These are phyloP conservation scores for Euborellia annulipes DNA, from an alignment of 1,140 invertebrate species.

Conservation along the genomic window DNA sequence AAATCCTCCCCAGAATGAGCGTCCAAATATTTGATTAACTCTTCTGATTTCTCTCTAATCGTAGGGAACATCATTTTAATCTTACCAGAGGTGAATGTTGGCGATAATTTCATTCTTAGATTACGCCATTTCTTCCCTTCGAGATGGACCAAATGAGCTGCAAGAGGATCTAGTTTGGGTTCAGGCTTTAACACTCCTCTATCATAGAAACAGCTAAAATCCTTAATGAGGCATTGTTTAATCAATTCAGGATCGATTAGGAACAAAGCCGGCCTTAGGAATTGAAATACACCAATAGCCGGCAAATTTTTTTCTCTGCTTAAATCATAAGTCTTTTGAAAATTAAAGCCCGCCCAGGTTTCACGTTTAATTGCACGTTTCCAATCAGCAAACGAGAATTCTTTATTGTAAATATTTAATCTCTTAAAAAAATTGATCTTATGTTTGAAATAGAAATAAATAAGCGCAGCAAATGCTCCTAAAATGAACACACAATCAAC, in stretches of 20 bases:
- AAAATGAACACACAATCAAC: not conserved
- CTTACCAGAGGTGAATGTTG: conserved; percentile 31
- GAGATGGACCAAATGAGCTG: not conserved
- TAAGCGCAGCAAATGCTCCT: not conserved
- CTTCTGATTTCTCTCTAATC: conserved; percentile 8
- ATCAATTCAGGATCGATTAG: conserved; percentile 32
- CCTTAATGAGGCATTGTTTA: conserved; percentile 37
- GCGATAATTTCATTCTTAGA: conserved; percentile 28
- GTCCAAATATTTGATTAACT: not conserved
- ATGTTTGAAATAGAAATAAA: conserved; percentile 17
- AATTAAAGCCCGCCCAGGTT: conserved; percentile 10
- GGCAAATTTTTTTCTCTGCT: too few species aligned
- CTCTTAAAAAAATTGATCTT: conserved; percentile 19
- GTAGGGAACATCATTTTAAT: conserved; percentile 30
- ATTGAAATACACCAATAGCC: not conserved
- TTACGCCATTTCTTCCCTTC: conserved; percentile 25
- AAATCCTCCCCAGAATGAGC: conserved; percentile 22
- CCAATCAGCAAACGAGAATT: conserved; percentile 15
- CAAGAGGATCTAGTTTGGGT: conserved; percentile 20
- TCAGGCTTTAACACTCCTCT: conserved; percentile 32
- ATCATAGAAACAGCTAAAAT: conserved; percentile 39
- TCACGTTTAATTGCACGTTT: not conserved
- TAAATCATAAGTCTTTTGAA: not conserved
- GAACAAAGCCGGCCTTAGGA: conserved; percentile 17
- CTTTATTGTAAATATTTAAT: conserved; percentile 14